Evolutionary conservation across 2,113 vertebrate species (phyloP).

Genomic region (Hyperoodon ampullatus): DNA sequence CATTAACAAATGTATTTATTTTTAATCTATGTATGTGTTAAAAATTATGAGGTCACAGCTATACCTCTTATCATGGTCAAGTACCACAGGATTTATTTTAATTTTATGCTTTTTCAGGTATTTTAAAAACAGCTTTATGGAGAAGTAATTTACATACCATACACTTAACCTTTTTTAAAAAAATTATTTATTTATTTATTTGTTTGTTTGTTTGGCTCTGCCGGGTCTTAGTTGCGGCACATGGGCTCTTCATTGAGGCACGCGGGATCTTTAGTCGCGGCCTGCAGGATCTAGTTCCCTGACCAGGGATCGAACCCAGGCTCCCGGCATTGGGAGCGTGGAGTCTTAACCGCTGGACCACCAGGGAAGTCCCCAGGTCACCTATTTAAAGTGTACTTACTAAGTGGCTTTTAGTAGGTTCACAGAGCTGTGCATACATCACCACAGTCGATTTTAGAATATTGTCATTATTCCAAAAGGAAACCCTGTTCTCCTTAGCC

Average conservation of each 20-base stretch:
- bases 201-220: too few relatives aligned
- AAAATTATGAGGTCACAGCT: background rate
- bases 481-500: background rate
- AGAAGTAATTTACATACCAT: background rate
- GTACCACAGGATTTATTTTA: background rate
- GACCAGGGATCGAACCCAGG: too few relatives aligned
- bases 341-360: too few relatives aligned
- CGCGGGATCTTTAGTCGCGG: too few relatives aligned
- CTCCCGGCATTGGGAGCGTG: too few relatives aligned
- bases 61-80: background rate
- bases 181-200: too few relatives aligned
- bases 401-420: background rate
- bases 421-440: background rate
- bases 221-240: too few relatives aligned
- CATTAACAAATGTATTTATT: too few relatives aligned
- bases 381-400: background rate
- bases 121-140: constrained; percentile 24
- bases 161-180: background rate
- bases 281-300: too few relatives aligned
- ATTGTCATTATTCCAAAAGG: background rate
- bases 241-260: too few relatives aligned
- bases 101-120: background rate
- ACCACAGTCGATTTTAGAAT: background rate
- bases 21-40: background rate
- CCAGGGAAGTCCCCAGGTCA: background rate